phyloP scores from a whole-genome alignment of 1,140 invertebrate species.

The Capitella teleta region DNA sequence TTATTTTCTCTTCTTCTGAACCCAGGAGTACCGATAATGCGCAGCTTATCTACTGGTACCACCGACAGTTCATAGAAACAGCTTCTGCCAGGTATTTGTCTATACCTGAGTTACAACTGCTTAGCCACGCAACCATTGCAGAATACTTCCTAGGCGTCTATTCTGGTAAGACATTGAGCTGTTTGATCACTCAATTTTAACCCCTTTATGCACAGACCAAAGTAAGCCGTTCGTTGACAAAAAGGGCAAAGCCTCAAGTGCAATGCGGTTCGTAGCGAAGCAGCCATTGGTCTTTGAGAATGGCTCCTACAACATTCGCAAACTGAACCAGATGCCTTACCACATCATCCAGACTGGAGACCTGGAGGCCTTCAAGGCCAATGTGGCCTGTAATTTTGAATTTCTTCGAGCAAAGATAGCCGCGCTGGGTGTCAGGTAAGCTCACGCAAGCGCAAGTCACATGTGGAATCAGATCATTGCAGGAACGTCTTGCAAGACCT shows the following conservation, averaged over 20 bases:
- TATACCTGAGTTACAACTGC: background rate
- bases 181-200: background rate
- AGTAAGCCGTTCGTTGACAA: constrained; percentile 2
- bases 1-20: no score
- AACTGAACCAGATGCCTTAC: constrained; percentile 70
- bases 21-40: background rate
- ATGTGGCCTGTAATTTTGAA: constrained; percentile 7
- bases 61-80: constrained; percentile 10
- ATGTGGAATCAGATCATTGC: no score
- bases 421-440: constrained; percentile 5
- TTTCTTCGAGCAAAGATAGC: constrained; percentile 2
- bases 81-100: constrained; percentile 4
- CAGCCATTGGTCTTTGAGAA: constrained; percentile 83
- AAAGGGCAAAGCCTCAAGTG: constrained; percentile 36
- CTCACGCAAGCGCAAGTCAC: background rate
- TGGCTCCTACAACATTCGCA: constrained; percentile 49
- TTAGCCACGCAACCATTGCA: constrained; percentile 48
- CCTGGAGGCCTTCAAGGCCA: background rate
- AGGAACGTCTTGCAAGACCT: constrained; percentile 20
- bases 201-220: background rate
- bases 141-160: constrained; percentile 82
- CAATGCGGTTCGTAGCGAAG: constrained; percentile 87
- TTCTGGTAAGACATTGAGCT: constrained; percentile 63
- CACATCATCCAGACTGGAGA: constrained; percentile 53
- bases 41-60: constrained; percentile 12